phyloP scores from a whole-genome alignment of 1,140 invertebrate species.

The Atta colombica region DNA sequence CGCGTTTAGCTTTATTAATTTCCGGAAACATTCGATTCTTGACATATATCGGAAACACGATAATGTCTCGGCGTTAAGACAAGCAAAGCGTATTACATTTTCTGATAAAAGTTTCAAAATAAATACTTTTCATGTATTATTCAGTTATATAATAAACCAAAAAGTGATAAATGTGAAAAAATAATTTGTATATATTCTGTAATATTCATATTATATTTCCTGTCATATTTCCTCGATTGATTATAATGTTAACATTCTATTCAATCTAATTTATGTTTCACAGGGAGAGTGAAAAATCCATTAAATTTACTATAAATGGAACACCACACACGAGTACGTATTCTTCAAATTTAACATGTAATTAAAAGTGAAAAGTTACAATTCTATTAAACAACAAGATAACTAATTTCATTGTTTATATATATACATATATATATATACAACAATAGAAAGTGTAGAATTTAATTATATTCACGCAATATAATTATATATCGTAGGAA shows the following conservation, averaged over 20 bases:
- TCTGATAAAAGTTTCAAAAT: not conserved
- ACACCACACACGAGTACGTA: conserved; percentile 80
- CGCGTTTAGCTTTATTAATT: not conserved
- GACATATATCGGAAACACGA: too few species aligned
- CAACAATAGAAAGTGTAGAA: not conserved
- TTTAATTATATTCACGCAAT: conserved; percentile 7
- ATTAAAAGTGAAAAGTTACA: not conserved
- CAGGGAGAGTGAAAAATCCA: conserved; percentile 74
- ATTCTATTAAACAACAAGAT: not conserved
- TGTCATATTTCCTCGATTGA: not conserved
- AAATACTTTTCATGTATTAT: not conserved
- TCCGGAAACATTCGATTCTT: not conserved
- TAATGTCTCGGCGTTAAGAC: too few species aligned
- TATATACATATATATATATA: too few species aligned
- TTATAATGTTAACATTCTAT: not conserved
- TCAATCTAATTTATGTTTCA: conserved; percentile 9
- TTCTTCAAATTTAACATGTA: not conserved
- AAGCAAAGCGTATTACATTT: not conserved
- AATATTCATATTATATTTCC: not conserved
- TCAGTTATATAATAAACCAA: not conserved
- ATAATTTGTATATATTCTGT: not conserved
- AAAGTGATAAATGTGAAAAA: not conserved
- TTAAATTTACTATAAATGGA: conserved; percentile 85
- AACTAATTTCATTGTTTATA: not conserved
- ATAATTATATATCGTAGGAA: not conserved